Evolutionary conservation across 1,140 invertebrate genomes (phyloP), one percentile per base, ranked within the genome.

Genomic region (Papilio dardanus): DNA sequence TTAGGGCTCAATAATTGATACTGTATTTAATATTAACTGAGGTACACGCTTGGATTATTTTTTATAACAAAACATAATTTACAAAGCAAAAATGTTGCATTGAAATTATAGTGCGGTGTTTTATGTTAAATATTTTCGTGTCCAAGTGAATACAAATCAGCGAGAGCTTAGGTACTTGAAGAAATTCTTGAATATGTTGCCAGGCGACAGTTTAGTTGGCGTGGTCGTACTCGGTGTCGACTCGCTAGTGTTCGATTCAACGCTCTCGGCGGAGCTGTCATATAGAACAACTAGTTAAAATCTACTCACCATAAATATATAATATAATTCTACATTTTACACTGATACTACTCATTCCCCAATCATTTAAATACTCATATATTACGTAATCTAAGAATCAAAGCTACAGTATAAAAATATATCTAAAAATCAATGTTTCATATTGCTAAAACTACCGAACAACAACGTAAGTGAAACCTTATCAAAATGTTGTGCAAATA

Each of bases 111-210:
- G 2, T 54, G 50, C 21, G 12, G 10, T 77, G 58, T 65, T 30
- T n/a, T 68, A 46, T 35, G 35, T 19, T 14, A 24, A 62, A 37
- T 50, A 65, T 82, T 76, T 75, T 33, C 75, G 77, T 85, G 79
- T 81, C 76, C 81, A 87, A 84, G 81, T 77, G 86, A 80, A 73
- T 19, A 24, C 71, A 66, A 83, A 83, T 76, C 83, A 81, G 92
- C 81, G 89, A 90, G 88, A 78, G 75, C 74, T 77, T 85, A 50
- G 71, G 94, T 96, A 98, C 97, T 98, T 98, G 96, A 98, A 98
- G 95, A 98, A 98, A 95, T 97, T 98, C 95, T 98, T 98, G 95
- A 98, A 97, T 94, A 98, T 97, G 95, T 97, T 97, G 89, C 96
- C 96, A 40, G 97, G 96, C 87, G 96, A 97, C 90, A 97, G 95